Conservation (phyloP, 2,797 vertebrate genomes). For the Austrolebias charrua region DNA sequence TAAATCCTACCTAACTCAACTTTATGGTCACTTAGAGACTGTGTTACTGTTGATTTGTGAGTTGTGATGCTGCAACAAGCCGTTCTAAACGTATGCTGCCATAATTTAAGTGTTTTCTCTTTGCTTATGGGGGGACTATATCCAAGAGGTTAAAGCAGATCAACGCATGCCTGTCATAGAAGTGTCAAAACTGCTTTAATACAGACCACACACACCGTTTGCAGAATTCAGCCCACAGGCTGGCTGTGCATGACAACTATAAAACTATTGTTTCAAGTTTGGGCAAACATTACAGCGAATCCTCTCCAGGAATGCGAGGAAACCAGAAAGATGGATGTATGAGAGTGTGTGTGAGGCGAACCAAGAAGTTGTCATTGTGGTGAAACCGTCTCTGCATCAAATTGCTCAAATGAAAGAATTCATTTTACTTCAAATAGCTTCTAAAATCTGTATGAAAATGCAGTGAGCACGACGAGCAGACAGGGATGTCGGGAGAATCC, state of each 20-base stretch:
- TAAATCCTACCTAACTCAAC: not conserved
- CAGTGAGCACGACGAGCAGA: constrained; percentile 40
- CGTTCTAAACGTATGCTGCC: not conserved
- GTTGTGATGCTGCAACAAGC: not conserved
- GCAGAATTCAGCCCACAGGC: constrained; percentile 31
- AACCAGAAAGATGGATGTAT: constrained; percentile 35
- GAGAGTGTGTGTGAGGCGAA: constrained; percentile 25
- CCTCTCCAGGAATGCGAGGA: constrained; percentile 19
- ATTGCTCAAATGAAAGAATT: constrained; percentile 40
- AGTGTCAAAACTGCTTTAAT: constrained; percentile 36
- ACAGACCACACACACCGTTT: constrained; percentile 47
- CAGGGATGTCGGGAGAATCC: constrained; percentile 32
- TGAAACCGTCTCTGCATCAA: constrained; percentile 35
- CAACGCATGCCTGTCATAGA: constrained; percentile 33
- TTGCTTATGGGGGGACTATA: constrained; percentile 2
- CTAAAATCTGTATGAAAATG: constrained; percentile 35
- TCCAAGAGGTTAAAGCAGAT: constrained; percentile 28
- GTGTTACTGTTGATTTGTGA: not conserved
- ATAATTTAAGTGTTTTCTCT: not conserved
- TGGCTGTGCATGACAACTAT: constrained; percentile 33
- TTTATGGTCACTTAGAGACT: not conserved
- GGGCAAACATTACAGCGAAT: constrained; percentile 32
- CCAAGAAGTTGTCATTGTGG: constrained; percentile 41
- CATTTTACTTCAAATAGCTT: constrained; percentile 42
- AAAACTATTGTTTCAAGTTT: constrained; percentile 29